Evolutionary conservation across 2,113 vertebrate species (phyloP), one percentile per base, ranked within the genome.

Genomic region (Chionis minor): DNA sequence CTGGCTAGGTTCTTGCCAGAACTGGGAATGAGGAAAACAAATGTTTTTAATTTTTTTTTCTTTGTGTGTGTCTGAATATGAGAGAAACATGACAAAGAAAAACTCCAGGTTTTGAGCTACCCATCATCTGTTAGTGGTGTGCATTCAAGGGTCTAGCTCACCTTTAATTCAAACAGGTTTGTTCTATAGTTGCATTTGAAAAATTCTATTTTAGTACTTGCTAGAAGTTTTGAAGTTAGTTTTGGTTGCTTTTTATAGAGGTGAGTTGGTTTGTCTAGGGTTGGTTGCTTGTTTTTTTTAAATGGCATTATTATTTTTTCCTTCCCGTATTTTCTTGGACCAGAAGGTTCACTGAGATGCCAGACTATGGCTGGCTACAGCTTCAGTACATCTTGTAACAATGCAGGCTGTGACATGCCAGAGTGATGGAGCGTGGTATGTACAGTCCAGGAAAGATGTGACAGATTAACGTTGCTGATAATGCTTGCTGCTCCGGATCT

Each of bases 311-410:
- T 92, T 96, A 61, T 84, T 91, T 93, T 88, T 94, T 87, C 40
- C 81, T 95, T 96, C 92, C 90, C 11, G 61, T 96, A 81, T 96
- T 92, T 91, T 90, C 88, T 94, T 97, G 97, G 96, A 95, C 96
- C 79, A 59, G 72, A 79, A 81, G 73, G 89, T 92, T 97, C 92
- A 95, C 35, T 63, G 92, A 79, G 81, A 63, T 95, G 95, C 96
- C 97, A 97, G 91, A 84, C 66, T 63, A 8, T 84, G 92, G 69
- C 91, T 96, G 96, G 92, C 90, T 95, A 59, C 91, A 84, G n/a
- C 72, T 94, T 73, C 73, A 32, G 96, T 74, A 97, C 94, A 90
- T 92, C 92, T 96, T 89, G 94, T 96, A 96, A 94, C 95, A 86
- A 63, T 66, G 70, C 97, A 97, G 90, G 97, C 94, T 69, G 23